Percentiles rank a stretch among this genome's conserved stretches.
phyloP scores from a whole-genome alignment of 2,113 vertebrate genomes.

The Struthidea cinerea region DNA sequence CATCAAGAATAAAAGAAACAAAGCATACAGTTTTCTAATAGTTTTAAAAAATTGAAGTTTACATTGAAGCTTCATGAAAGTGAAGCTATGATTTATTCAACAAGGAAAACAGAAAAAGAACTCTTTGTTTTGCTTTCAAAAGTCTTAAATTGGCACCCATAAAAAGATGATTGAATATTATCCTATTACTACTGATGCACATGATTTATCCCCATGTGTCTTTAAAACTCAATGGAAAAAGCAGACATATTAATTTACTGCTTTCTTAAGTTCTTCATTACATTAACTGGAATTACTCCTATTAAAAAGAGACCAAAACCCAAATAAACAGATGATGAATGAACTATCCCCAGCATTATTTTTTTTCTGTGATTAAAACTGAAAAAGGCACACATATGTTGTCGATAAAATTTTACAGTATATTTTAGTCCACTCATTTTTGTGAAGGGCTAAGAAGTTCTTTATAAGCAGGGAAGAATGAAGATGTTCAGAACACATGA shows the following conservation, averaged over 20 bases:
- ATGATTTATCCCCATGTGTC: neutral
- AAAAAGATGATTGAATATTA: neutral
- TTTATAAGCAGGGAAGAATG: neutral
- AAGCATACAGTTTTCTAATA: neutral
- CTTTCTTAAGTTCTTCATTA: neutral
- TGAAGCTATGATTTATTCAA: neutral
- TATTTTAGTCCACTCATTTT: neutral
- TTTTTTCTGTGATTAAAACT: neutral
- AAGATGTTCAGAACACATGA: neutral
- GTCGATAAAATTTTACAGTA: neutral
- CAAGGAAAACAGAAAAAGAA: neutral
- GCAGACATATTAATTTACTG: neutral
- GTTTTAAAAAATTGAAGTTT: neutral
- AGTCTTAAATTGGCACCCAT: neutral
- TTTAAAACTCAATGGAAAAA: neutral
- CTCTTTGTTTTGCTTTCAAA: neutral
- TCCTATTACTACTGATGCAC: neutral
- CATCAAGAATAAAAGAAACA: neutral
- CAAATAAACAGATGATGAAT: neutral
- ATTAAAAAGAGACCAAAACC: neutral
- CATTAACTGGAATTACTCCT: neutral
- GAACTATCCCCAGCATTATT: rapidly evolving
- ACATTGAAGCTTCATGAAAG: neutral
- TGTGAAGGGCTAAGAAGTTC: neutral
- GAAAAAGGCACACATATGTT: neutral